A percentile compares a stretch with the other conserved stretches of the same genome.
phyloP scores from a whole-genome alignment of 2,113 vertebrate species.

The Larimichthys polyactis region DNA sequence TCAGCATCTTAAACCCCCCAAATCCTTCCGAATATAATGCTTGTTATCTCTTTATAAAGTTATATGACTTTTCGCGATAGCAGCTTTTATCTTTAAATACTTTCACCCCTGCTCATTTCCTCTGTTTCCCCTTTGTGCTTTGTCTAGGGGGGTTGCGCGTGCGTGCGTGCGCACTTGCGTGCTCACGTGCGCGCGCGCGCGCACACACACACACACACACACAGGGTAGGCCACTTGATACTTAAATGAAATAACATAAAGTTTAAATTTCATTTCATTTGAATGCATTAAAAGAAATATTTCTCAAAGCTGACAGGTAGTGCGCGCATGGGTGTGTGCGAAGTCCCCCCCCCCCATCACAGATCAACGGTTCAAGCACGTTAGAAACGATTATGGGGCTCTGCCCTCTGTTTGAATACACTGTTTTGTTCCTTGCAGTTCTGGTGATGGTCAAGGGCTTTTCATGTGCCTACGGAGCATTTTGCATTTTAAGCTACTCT shows the following conservation, averaged over 20 bases:
- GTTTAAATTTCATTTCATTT: constrained; percentile 17
- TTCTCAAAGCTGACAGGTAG: constrained; percentile 31
- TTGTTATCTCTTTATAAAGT: constrained; percentile 78
- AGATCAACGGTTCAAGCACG: constrained; percentile 5
- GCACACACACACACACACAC: not conserved
- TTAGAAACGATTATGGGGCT: constrained; percentile 41
- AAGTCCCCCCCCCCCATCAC: constrained; percentile 17
- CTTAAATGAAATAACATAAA: constrained; percentile 14
- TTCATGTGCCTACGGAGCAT: constrained; percentile 54
- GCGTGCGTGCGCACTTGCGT: constrained; percentile 30
- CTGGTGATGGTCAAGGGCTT: constrained; percentile 72
- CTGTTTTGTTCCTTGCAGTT: constrained; percentile 62
- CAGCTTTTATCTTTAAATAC: constrained; percentile 77
- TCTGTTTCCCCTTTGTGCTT: constrained; percentile 72
- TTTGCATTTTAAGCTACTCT: constrained; percentile 70
- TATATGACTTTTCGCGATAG: constrained; percentile 62
- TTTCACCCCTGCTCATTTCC: constrained; percentile 77
- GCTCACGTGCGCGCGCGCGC: not conserved
- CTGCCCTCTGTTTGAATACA: constrained; percentile 43
- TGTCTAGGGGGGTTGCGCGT: constrained; percentile 65
- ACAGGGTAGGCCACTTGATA: too few species aligned
- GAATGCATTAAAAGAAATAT: constrained; percentile 30
- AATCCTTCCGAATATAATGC: constrained; percentile 66
- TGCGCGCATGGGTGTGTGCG: constrained; percentile 31
- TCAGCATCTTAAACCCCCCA: constrained; percentile 60